Evolutionary conservation across 2,888 invertebrate genomes (phyloP), one percentile per base, ranked within the genome.

Genomic region (Nomada goodeniana): DNA sequence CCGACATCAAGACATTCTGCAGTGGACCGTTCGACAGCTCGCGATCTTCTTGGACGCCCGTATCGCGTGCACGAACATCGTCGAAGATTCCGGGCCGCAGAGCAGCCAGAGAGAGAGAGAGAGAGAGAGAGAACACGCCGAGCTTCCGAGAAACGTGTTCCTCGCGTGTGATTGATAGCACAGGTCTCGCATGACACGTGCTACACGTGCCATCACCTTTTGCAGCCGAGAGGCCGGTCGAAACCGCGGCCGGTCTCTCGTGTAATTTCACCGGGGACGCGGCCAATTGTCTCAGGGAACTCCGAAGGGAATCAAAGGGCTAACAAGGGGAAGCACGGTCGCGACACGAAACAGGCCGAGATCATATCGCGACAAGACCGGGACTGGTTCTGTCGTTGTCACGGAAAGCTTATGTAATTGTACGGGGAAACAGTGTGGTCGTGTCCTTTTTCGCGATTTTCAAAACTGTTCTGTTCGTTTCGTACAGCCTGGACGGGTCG

Each of bases 161-260:
- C 78, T 76, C 82, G 71, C 76, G 82, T 81, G 83, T 90, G 90
- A 90, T 88, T 85, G 89, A 90, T 89, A 83, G 82, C 69, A 61
- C 82, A 61, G 81, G 84, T 88, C 82, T 75, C 75, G 82, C 84
- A 77, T 89, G 90, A 89, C 90, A 88, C 88, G 88, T 89, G 88
- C 89, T 89, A 86, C 86, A 89, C 88, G 89, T 82, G 82, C 88
- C 81, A 73, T 85, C 82, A 78, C 76, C 75, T 83, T 71, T 85
- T 55, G 80, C 80, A 63, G 69, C 29, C 47, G 65, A 20, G 65
- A 42, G 63, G 23, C 55, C 53, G 74, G 71, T 29, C 61, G 69
- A 69, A 73, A 77, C 60, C 71, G 70, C 60, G 74, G 52, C 36
- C 60, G 53, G 13, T 29, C 44, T 10, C 70, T 55, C 69, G 80